phyloP scores from a whole-genome alignment of 2,113 vertebrate species.

The Phyllopteryx taeniolatus region DNA sequence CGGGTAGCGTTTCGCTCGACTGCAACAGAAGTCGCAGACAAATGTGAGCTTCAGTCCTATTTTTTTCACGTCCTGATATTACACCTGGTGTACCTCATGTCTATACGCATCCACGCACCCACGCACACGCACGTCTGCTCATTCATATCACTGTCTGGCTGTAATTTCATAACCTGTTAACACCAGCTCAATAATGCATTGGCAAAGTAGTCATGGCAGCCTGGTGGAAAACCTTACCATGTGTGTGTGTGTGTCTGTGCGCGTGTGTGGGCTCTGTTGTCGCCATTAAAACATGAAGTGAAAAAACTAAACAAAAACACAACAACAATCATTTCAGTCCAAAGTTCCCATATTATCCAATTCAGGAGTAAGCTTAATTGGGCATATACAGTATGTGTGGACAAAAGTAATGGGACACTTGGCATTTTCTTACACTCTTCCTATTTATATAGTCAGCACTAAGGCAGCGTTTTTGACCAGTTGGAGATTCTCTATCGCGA shows the following conservation, averaged over 20 bases:
- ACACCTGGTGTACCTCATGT: constrained; percentile 21
- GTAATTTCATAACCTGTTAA: constrained; percentile 57
- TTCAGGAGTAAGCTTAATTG: too few relatives aligned
- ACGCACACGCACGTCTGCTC: neutral
- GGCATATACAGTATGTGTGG: too few relatives aligned
- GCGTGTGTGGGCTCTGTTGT: neutral
- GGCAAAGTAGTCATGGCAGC: constrained; percentile 49
- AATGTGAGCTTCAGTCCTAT: constrained; percentile 14
- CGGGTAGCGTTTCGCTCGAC: constrained; percentile 35
- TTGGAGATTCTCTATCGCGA: neutral
- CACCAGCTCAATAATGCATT: constrained; percentile 63
- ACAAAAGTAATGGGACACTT: neutral
- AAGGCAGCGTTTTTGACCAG: neutral
- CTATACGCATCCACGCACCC: neutral
- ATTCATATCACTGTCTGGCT: constrained; percentile 35
- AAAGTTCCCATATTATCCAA: neutral
- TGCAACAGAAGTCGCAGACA: constrained; percentile 23
- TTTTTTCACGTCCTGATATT: constrained; percentile 15
- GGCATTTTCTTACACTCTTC: neutral
- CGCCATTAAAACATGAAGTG: neutral
- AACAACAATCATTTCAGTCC: neutral
- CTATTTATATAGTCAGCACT: neutral
- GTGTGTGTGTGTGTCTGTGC: neutral
- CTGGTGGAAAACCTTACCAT: constrained; percentile 53
- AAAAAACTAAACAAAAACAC: too few relatives aligned